Conservation (phyloP, 2,113 vertebrate genomes). For the Tachysurus vachellii region DNA sequence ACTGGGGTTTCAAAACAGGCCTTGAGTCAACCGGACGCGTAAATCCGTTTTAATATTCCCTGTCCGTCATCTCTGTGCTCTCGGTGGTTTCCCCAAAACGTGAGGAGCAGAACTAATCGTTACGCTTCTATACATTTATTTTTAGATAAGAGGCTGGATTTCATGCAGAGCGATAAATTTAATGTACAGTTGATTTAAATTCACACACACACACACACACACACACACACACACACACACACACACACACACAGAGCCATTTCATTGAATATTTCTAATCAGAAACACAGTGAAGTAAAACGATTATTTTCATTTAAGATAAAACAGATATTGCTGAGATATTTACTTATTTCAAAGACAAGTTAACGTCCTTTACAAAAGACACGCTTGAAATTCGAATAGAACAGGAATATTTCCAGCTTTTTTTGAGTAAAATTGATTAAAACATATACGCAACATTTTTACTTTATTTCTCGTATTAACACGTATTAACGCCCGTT, state of each 20-base stretch:
- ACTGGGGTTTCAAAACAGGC: conserved; percentile 15
- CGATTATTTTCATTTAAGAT: not conserved
- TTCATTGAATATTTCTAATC: not conserved
- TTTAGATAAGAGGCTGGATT: not conserved
- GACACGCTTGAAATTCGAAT: not conserved
- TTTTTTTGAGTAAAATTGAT: not conserved
- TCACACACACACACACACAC: not conserved
- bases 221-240: not conserved
- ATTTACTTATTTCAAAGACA: not conserved
- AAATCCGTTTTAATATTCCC: not conserved
- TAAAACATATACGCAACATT: not conserved
- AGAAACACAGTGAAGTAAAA: not conserved
- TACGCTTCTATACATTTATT: not conserved
- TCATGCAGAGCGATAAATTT: not conserved
- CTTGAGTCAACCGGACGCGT: not conserved
- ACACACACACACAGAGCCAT: not conserved
- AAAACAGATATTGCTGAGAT: not conserved
- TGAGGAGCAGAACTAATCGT: not conserved
- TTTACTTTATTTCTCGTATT: too few species aligned
- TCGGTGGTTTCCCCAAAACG: not conserved
- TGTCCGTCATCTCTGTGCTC: not conserved
- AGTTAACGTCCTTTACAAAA: not conserved
- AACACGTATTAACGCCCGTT: too few species aligned
- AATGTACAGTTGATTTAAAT: not conserved
- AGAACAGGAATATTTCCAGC: not conserved